Base-by-base conservation (phyloP, 2,888 invertebrate genomes). In the Helobdella robusta region DNA sequence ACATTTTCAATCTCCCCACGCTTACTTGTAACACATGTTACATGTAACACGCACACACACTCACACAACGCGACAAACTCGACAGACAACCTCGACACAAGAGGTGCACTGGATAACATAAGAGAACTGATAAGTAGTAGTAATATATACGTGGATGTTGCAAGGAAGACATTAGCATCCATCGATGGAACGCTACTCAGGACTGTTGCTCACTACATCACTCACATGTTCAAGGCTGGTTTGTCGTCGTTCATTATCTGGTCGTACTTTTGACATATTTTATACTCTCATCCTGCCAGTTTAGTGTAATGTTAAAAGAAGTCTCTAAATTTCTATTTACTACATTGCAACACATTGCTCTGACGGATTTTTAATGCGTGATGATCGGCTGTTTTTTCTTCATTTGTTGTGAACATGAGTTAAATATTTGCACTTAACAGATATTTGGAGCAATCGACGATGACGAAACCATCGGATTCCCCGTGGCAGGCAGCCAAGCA, bases 81-180 rank as follows among this genome's bases (percentile, higher is more conserved):
- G 44, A 1, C 70, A 78, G 95, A 84, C 81, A 95, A 93, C 78
- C 84, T 98, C 65, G 94, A 99, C 81, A 98, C 97, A 0, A 86
- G 89, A 72, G 83, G 84, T n/a, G 87, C 87, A 0, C 76, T 98
- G 63, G 92, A 95, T 75, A 82, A 83, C 0, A 81, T 98, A 1
- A 84, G 91, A 68, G 91, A 92, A 75, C 81, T 97, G 59, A 87
- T 95, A n/a, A 83, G 86, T 1, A 82, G 85, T n/a, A 84, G 86
- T 68, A 95, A 98, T 81, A 83, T 89, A 72, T 97, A 93, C 80
- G 83, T 93, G 69, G 83, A 87, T 75, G 84, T 85, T 73, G 76
- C 76, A 63, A 80, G 82, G 71, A 79, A 83, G 71, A 28, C 66
- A 18, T 25, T 11, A 1, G 30, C n/a, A 32, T 81, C 79, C 68